Conservation (phyloP, 2,888 invertebrate genomes). For the Andrena minutula region DNA sequence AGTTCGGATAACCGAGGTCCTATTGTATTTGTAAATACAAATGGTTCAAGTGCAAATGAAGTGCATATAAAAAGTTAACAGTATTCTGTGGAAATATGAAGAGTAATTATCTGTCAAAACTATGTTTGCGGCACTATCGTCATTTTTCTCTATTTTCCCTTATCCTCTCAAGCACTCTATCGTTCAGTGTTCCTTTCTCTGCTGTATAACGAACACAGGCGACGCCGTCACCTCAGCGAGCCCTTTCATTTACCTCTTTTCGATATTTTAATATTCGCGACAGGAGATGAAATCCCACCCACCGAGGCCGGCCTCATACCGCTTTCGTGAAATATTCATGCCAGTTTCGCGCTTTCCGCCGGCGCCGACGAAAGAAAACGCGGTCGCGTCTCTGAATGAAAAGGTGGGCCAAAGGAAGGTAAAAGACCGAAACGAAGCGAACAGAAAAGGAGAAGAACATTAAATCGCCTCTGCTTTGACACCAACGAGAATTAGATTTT, state of each 20-base stretch:
- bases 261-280: constrained; percentile 80
- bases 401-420: constrained; percentile 15
- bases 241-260: constrained; percentile 74
- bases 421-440: neutral
- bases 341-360: constrained; percentile 59
- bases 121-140: neutral
- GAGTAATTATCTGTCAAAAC: no score
- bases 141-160: neutral
- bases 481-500: constrained; percentile 42
- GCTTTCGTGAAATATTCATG: constrained; percentile 79
- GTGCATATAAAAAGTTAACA: no score
- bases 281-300: constrained; percentile 70
- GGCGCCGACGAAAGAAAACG: constrained; percentile 43
- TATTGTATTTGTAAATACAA: no score
- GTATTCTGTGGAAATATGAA: no score
- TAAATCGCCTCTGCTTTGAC: constrained; percentile 40
- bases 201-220: constrained; percentile 12
- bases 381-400: constrained; percentile 20
- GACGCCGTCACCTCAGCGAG: constrained; percentile 36
- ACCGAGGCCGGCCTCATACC: constrained; percentile 28
- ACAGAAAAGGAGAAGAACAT: constrained; percentile 22
- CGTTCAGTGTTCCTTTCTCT: constrained; percentile 1
- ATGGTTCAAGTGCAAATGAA: no score
- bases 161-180: constrained; percentile 9
- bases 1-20: no score